Conservation (phyloP, 2,888 invertebrate species). For the Thymelicus acteon region DNA sequence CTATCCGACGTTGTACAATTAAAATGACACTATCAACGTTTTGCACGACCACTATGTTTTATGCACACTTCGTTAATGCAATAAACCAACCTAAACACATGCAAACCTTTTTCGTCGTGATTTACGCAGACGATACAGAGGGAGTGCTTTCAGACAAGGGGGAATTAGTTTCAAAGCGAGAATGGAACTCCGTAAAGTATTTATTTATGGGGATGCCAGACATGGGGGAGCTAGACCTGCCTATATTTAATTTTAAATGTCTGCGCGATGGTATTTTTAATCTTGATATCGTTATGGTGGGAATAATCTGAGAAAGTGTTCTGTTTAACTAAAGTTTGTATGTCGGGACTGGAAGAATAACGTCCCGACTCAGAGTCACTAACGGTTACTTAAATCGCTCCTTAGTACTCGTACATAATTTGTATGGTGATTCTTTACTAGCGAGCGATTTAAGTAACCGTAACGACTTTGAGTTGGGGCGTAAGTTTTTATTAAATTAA, state of each 20-base stretch:
- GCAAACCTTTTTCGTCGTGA: slow-evolving; percentile 11
- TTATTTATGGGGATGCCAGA: slow-evolving; percentile 33
- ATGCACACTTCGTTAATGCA: slow-evolving; percentile 1
- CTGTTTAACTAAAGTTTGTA: neutral
- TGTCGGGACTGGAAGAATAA: too few species aligned
- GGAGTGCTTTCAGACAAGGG: slow-evolving; percentile 23
- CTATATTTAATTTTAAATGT: slow-evolving; percentile 21
- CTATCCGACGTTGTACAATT: too few species aligned
- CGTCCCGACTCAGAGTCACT: too few species aligned
- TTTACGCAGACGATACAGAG: slow-evolving; percentile 8
- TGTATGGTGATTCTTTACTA: too few species aligned
- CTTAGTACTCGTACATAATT: too few species aligned
- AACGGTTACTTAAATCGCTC: too few species aligned
- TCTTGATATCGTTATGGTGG: neutral
- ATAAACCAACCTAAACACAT: slow-evolving; percentile 9
- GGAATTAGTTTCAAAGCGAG: slow-evolving; percentile 37
- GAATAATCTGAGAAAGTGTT: neutral
- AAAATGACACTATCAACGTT: neutral
- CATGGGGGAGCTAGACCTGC: slow-evolving; percentile 21
- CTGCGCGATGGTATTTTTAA: slow-evolving; percentile 3
- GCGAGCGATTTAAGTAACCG: too few species aligned
- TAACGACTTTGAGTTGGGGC: too few species aligned
- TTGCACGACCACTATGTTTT: neutral
- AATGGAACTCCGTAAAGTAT: slow-evolving; percentile 29
- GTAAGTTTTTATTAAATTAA: too few species aligned